A percentile compares a stretch with the other conserved stretches of the same genome.
These are phyloP conservation scores for Antheraea pernyi DNA, from an alignment of 1,140 invertebrate genomes.

Conservation along the genomic window DNA sequence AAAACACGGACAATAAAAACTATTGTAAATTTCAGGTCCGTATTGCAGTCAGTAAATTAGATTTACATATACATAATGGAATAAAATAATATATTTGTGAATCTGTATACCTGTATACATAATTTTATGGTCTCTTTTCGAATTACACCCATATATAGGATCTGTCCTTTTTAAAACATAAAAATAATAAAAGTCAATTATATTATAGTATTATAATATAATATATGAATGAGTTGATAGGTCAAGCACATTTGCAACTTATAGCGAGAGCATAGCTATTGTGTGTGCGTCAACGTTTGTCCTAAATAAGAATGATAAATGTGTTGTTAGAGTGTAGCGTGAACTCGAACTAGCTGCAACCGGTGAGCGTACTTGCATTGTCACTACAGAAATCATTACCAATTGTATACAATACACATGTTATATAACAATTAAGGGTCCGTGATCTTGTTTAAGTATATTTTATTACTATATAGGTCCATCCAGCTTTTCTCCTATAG, in stretches of 20 bases:
- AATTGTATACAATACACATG: not conserved
- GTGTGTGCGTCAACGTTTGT: conserved; percentile 21
- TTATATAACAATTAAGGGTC: too few relatives aligned
- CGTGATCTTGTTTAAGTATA: too few relatives aligned
- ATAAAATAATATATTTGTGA: too few relatives aligned
- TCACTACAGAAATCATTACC: not conserved
- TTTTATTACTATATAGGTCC: too few relatives aligned
- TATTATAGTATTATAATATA: not conserved
- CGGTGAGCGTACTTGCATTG: not conserved
- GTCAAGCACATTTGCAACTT: conserved; percentile 23
- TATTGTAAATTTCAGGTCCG: too few relatives aligned
- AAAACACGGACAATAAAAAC: not conserved
- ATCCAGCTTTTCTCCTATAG: too few relatives aligned
- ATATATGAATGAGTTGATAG: conserved; percentile 13
- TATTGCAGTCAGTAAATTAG: too few relatives aligned
- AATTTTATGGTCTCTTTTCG: too few relatives aligned
- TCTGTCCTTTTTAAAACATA: too few relatives aligned
- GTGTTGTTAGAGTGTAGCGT: not conserved
- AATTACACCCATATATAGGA: too few relatives aligned
- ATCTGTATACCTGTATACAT: too few relatives aligned
- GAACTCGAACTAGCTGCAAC: not conserved
- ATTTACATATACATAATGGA: too few relatives aligned
- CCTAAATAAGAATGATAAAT: conserved; percentile 32
- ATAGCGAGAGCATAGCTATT: conserved; percentile 18
- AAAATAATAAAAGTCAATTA: not conserved